Evolutionary conservation across 2,113 vertebrate species (phyloP).

Genomic region (Maylandia zebra): DNA sequence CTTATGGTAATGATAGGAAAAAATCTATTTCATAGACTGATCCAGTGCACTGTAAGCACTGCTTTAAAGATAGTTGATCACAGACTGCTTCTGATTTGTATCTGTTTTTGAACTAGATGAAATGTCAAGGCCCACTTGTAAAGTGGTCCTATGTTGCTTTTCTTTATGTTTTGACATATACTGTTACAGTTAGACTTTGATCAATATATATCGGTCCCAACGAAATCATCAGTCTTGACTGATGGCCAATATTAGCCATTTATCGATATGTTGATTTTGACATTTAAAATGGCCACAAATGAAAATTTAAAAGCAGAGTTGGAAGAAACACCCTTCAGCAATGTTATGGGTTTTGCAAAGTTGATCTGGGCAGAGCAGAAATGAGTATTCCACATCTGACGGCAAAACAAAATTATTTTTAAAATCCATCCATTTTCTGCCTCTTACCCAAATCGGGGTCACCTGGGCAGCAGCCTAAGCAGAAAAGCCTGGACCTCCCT

Average conservation of each 20-base stretch:
- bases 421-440: neutral
- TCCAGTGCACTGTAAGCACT: neutral
- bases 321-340: neutral
- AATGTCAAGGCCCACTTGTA: neutral
- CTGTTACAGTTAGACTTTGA: neutral
- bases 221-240: neutral
- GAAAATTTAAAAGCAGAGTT: neutral
- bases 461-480: neutral
- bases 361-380: neutral
- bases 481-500: neutral
- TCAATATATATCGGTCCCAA: neutral
- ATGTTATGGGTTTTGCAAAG: neutral
- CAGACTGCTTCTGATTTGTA: neutral
- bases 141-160: neutral
- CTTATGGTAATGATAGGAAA: neutral
- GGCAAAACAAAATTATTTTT: neutral
- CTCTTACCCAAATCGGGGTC: neutral
- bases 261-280: neutral
- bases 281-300: neutral
- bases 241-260: neutral
- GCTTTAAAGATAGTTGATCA: neutral
- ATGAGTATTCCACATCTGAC: neutral
- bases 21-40: neutral
- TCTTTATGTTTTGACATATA: neutral
- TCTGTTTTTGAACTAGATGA: neutral